Conservation (phyloP, 2,113 vertebrate species). For the Rynchops niger region DNA sequence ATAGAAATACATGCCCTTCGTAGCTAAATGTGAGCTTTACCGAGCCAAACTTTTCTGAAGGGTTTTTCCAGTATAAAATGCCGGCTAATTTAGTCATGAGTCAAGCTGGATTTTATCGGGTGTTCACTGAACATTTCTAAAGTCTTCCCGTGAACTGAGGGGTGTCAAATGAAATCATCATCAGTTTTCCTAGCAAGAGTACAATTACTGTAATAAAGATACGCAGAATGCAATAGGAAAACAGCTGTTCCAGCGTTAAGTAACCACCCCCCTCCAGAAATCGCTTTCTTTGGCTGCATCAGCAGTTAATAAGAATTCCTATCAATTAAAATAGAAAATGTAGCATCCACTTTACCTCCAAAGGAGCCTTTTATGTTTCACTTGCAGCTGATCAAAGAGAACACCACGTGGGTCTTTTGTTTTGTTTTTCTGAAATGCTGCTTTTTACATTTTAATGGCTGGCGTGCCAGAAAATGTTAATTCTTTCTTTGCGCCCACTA, state of each 20-base stretch:
- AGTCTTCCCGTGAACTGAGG: constrained; percentile 43
- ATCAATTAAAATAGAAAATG: background rate
- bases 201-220: background rate
- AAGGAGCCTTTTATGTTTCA: background rate
- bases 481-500: background rate
- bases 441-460: background rate
- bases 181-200: constrained; percentile 42
- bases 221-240: background rate
- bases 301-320: background rate
- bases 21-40: background rate
- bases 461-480: background rate
- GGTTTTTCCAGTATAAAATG: constrained; percentile 1
- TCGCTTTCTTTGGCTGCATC: background rate
- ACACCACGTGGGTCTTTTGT: accelerated
- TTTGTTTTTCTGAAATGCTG: background rate
- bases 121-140: constrained; percentile 57
- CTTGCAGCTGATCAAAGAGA: background rate
- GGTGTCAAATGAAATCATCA: constrained; percentile 34
- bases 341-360: background rate
- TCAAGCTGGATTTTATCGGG: constrained; percentile 66
- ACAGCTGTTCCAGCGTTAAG: background rate
- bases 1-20: background rate
- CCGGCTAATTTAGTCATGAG: constrained; percentile 56
- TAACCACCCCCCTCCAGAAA: background rate
- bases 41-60: background rate